Evolutionary conservation across 64 coral and sea anemone species (phyloP).

Genomic region (Hydrozoanthus tunicans): DNA sequence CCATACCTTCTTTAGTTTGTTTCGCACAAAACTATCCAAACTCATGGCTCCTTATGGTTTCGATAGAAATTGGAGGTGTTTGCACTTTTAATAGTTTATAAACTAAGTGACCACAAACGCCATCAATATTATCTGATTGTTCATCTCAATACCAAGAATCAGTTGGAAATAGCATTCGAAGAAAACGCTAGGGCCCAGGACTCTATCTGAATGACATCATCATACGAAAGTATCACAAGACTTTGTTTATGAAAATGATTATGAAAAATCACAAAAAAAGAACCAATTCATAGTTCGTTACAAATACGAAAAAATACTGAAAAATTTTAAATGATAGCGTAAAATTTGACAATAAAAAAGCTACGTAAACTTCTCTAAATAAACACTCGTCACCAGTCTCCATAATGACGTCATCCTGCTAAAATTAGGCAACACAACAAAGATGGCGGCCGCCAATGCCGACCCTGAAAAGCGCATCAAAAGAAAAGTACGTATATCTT

Average conservation of each 20-base stretch:
- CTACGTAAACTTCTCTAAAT: conserved; percentile 7
- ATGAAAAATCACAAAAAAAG: not conserved
- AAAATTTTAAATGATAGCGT: not conserved
- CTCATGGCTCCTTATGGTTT: conserved; percentile 38
- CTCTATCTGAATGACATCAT: conserved; percentile 12
- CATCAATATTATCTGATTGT: not conserved
- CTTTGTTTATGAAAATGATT: not conserved
- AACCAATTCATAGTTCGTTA: too few species aligned
- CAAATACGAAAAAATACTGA: too few species aligned
- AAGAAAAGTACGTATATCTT: conserved; percentile 6
- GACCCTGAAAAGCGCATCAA: conserved; percentile 19
- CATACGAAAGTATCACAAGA: not conserved
- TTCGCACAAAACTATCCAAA: conserved; percentile 50
- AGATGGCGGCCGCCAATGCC: conserved; percentile 53
- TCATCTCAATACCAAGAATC: not conserved
- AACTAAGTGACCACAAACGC: conserved; percentile 12
- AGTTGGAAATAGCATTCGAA: not conserved
- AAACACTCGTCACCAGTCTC: conserved; percentile 41
- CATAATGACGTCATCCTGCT: conserved; percentile 24
- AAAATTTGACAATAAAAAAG: not conserved
- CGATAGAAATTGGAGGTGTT: not conserved
- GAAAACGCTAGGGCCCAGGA: conserved; percentile 29
- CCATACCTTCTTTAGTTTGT: conserved; percentile 68
- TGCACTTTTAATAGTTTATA: not conserved
- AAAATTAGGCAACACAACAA: conserved; percentile 42